Evolutionary conservation across 2,797 vertebrate genomes (phyloP), one percentile per base, ranked within the genome.

Genomic region (Triplophysa bombifrons): DNA sequence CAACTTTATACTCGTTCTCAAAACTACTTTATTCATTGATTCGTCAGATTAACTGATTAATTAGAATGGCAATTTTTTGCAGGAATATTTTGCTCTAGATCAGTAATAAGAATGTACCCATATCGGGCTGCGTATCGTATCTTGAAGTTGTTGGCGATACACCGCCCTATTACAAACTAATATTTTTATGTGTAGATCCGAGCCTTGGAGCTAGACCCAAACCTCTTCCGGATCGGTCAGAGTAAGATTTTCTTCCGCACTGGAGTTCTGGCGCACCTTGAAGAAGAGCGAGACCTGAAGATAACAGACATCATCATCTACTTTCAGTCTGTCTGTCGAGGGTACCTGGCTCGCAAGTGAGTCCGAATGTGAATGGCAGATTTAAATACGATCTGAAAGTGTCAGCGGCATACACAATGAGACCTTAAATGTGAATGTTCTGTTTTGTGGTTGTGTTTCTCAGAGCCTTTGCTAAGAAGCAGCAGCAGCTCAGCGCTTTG

Each of bases 191-290:
- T 63, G 67, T 74, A 99, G 98, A 99, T 99, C 84, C 94, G 91
- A 80, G 96, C 96, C 44, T 91, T 99, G 83, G 98, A 99, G 86
- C 84, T 99, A 88, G 98, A 99, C 81, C 95, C 95, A 64, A 99
- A 99, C 89, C 91, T 99, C 20, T 99, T 95, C 88, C 94, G 98
- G 70, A 99, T 99, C 30, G 98, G 98, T 79, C 98, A 99, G 91
- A 99, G 98, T 90, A 99, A 99, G 91, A 98, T 99, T 89, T 99
- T 99, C 90, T 99, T 99, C 92, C 94, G 97, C 86, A 96, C 97
- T 4, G 98, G 98, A 16, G 96, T 99, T 66, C 85, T 99, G 91
- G 98, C 98, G 25, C 98, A 99, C 80, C 90, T 99, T 86, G 98
- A 99, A 77, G 97, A 99, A 78, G 97, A 99, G 84, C 86, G 98